Conservation (phyloP, 2,888 invertebrate species). For the Lutraria lutraria region DNA sequence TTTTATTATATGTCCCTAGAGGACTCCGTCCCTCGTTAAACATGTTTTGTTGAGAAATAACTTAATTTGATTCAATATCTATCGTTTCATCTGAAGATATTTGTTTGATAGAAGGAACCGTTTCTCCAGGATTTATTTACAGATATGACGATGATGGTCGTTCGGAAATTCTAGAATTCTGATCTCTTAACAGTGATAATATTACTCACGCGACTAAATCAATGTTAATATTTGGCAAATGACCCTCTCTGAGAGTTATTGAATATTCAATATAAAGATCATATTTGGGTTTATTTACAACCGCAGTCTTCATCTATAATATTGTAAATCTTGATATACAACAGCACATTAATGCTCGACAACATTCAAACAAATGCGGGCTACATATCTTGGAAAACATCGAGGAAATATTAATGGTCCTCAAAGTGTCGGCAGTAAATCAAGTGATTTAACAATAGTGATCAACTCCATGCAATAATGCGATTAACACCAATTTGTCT, state of each 20-base stretch:
- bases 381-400: no score
- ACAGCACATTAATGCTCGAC: background rate
- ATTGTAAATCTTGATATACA: background rate
- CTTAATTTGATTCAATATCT: slow-evolving; percentile 42
- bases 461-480: no score
- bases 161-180: background rate
- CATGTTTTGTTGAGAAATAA: slow-evolving; percentile 42
- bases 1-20: slow-evolving; percentile 10
- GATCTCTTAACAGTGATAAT: background rate
- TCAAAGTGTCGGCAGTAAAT: no score
- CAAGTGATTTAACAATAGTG: no score
- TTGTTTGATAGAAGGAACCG: slow-evolving; percentile 32
- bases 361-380: background rate
- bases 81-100: slow-evolving; percentile 47
- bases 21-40: slow-evolving; percentile 43
- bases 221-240: slow-evolving; percentile 21
- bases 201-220: slow-evolving; percentile 23
- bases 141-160: background rate
- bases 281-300: background rate
- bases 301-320: background rate
- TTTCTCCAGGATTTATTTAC: slow-evolving; percentile 30
- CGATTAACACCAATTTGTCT: no score
- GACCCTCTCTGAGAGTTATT: background rate
- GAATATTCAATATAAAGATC: slow-evolving; percentile 8
- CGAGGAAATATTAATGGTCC: no score